Base-by-base conservation (phyloP, 64 coral and sea anemone species). In the Montipora capricornis region DNA sequence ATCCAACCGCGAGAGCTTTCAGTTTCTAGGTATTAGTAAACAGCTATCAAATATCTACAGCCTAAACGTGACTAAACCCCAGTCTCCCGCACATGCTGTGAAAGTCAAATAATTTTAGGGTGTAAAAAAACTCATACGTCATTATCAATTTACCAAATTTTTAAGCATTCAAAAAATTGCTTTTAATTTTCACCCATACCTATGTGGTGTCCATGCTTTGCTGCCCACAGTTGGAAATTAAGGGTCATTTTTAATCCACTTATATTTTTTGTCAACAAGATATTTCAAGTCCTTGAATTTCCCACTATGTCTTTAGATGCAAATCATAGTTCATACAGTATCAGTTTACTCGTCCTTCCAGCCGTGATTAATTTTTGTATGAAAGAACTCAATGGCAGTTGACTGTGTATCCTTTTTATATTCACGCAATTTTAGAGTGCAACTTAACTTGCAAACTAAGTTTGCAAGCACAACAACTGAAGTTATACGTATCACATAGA, bases 391-490 rank as follows among this genome's bases (percentile, higher is more conserved):
- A 11, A 71, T 71, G 68, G 68, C 68, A 71, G 68, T 71, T 71
- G 68, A 71, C 68, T 71, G 68, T 71, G 68, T 71, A 71, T 71
- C 68, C 68, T 71, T 71, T 71, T 71, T 7, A 71, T 71, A 71
- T 71, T 71, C 68, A 71, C 7, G 68, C 16, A 71, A 71, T 71
- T 71, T 71, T 71, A 57, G 68, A 71, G 68, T 71, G 68, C 68
- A 71, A 71, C 15, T 71, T 71, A 71, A 71, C 68, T 71, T 71
- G 68, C 68, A 71, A 71, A 71, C 68, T 71, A 71, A 71, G 68
- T 71, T 71, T 71, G 68, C 68, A 71, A 71, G 68, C 68, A 71
- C 68, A 71, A 71, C 68, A 71, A 26, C 26, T 26, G 26, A 26
- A 71, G 68, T 71, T 71, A 22, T 71, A 71, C 68, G 15, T 71